Conservation (phyloP, 2,113 vertebrate genomes). For the Rhinopomastus cyanomelas region DNA sequence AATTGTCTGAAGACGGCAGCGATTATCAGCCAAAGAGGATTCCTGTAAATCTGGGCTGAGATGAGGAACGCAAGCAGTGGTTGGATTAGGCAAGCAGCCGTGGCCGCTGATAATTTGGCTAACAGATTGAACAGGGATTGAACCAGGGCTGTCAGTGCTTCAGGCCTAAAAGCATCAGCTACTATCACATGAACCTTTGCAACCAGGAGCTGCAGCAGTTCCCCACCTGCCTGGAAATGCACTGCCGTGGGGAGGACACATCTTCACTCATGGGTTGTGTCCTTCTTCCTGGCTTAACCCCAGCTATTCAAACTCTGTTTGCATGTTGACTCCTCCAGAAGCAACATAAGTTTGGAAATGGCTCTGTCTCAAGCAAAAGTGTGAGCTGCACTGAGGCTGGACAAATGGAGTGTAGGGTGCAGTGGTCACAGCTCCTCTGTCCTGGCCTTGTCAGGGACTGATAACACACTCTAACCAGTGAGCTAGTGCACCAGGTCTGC, state of each 20-base stretch:
- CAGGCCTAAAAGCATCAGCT: not conserved
- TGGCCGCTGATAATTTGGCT: not conserved
- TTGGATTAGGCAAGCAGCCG: not conserved
- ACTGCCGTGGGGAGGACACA: not conserved
- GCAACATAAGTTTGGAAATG: rapidly evolving
- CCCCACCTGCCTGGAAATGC: not conserved
- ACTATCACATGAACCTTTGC: rapidly evolving
- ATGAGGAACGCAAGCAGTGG: not conserved
- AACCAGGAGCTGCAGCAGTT: not conserved
- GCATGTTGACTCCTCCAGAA: not conserved
- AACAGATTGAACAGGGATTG: not conserved
- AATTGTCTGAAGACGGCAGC: not conserved
- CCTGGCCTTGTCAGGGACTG: not conserved
- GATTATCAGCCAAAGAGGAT: conserved; percentile 1
- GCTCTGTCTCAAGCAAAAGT: not conserved
- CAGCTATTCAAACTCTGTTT: not conserved
- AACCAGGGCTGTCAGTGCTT: not conserved
- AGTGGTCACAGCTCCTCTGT: not conserved
- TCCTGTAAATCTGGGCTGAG: not conserved
- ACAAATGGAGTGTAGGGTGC: rapidly evolving
- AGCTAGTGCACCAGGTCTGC: not conserved
- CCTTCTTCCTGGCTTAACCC: not conserved
- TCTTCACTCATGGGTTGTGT: rapidly evolving
- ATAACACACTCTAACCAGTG: not conserved
- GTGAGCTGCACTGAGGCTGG: not conserved